Evolutionary conservation across 2,888 invertebrate genomes (phyloP).

Genomic region (Nudaria mundana): DNA sequence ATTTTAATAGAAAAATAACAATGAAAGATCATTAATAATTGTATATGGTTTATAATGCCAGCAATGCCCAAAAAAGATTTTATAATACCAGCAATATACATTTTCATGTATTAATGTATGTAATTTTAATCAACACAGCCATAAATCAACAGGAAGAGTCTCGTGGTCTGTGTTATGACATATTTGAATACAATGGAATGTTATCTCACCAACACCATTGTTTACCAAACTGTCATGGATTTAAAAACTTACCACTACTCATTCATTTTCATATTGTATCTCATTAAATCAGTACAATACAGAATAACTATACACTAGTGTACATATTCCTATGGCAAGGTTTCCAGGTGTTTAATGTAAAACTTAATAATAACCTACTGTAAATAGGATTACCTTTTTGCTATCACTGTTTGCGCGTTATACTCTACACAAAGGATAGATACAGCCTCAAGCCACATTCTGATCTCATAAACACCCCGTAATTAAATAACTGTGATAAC

Average conservation of each 20-base stretch:
- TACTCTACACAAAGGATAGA: conserved; percentile 23
- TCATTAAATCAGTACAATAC: conserved; percentile 1
- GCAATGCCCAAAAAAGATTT: no score
- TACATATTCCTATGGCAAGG: conserved; percentile 35
- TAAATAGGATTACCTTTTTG: conserved; percentile 38
- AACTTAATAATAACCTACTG: conserved; percentile 45
- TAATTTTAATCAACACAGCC: conserved; percentile 2
- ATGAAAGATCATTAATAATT: no score
- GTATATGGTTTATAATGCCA: no score
- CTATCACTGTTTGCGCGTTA: conserved; percentile 16
- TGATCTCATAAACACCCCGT: conserved; percentile 51
- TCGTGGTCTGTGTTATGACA: conserved; percentile 10
- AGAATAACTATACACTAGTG: conserved; percentile 2
- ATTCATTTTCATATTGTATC: conserved; percentile 1
- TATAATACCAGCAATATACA: no score
- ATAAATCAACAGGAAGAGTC: conserved; percentile 8
- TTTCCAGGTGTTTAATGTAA: conserved; percentile 42
- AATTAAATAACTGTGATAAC: conserved; percentile 59
- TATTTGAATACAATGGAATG: conserved; percentile 23
- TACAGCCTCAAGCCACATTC: conserved; percentile 52
- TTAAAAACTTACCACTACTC: not conserved
- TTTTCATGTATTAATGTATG: no score
- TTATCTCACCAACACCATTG: conserved; percentile 23
- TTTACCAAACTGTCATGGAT: conserved; percentile 6
- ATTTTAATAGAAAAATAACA: no score